Evolutionary conservation across 2,888 invertebrate species (phyloP).

Genomic region (Shargacucullia verbasci): DNA sequence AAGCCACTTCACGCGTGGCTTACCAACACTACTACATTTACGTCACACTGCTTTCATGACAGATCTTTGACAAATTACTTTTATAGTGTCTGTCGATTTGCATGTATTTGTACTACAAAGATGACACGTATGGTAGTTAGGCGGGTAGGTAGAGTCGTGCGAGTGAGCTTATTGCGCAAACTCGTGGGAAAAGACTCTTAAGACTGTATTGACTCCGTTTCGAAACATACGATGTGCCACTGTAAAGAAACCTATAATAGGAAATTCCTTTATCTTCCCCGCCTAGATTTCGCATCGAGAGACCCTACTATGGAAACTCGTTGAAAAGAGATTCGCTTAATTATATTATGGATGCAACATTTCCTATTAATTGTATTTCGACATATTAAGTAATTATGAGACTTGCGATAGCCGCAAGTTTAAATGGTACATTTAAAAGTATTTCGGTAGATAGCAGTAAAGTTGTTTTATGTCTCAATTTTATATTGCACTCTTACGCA

Average conservation of each 20-base stretch:
- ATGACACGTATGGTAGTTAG: constrained; percentile 41
- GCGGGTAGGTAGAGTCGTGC: constrained; percentile 39
- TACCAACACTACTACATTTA: too few relatives aligned
- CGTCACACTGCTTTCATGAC: too few relatives aligned
- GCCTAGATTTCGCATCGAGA: constrained; percentile 22
- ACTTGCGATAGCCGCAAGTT: too few relatives aligned
- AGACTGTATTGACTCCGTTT: constrained; percentile 48
- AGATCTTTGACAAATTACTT: constrained; percentile 4
- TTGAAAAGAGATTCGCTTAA: neutral
- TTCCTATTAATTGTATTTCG: too few relatives aligned
- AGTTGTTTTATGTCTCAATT: too few relatives aligned
- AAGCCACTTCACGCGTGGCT: too few relatives aligned
- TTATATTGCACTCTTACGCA: too few relatives aligned
- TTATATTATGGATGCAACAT: neutral
- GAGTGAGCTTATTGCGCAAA: constrained; percentile 48
- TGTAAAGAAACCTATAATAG: constrained; percentile 62
- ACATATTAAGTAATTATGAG: too few relatives aligned
- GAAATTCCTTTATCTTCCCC: constrained; percentile 66
- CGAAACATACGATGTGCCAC: constrained; percentile 63
- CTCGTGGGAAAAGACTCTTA: constrained; percentile 67
- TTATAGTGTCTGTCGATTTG: constrained; percentile 4
- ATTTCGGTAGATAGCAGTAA: too few relatives aligned
- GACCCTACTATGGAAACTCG: constrained; percentile 15
- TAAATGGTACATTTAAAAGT: too few relatives aligned
- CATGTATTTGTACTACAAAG: constrained; percentile 35